Conservation (phyloP, 1,140 invertebrate species). For the Scylla paramamosain region DNA sequence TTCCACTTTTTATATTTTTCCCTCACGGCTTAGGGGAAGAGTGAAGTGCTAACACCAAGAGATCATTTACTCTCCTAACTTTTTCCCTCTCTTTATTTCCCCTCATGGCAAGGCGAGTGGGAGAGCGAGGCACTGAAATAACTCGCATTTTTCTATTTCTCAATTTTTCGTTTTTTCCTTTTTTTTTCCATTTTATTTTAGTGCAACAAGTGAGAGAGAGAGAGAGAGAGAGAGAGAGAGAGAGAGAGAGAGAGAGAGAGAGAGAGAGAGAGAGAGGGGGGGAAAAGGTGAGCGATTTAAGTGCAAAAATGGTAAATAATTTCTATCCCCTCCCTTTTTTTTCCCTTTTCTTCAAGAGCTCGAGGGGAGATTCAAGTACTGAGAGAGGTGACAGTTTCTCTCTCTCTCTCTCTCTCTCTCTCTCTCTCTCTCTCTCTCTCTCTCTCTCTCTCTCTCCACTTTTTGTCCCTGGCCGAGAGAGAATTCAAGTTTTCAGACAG, state of each 20-base stretch:
- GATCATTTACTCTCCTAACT: neutral
- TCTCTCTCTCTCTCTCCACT: constrained; percentile 47
- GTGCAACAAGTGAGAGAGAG: neutral
- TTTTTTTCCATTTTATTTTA: neutral
- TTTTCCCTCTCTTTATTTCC: neutral
- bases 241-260: too few relatives aligned
- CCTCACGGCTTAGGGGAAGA: too few relatives aligned
- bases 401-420: constrained; percentile 55
- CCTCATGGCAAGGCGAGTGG: too few relatives aligned
- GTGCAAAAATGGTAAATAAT: too few relatives aligned
- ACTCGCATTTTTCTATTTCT: neutral
- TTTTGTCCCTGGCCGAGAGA: neutral
- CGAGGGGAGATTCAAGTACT: neutral
- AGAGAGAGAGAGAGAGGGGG: too few relatives aligned
- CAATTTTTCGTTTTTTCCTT: neutral
- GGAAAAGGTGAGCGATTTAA: neutral
- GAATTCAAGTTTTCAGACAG: neutral
- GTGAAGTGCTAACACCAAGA: too few relatives aligned
- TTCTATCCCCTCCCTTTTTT: neutral
- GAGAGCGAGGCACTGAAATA: too few relatives aligned
- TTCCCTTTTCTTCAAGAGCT: neutral
- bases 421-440: constrained; percentile 55
- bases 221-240: constrained; percentile 7
- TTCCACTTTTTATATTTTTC: too few relatives aligned
- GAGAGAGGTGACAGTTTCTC: neutral